These are phyloP conservation scores for Malurus splendens DNA, from an alignment of 2,797 vertebrate species.

Conservation along the genomic window DNA sequence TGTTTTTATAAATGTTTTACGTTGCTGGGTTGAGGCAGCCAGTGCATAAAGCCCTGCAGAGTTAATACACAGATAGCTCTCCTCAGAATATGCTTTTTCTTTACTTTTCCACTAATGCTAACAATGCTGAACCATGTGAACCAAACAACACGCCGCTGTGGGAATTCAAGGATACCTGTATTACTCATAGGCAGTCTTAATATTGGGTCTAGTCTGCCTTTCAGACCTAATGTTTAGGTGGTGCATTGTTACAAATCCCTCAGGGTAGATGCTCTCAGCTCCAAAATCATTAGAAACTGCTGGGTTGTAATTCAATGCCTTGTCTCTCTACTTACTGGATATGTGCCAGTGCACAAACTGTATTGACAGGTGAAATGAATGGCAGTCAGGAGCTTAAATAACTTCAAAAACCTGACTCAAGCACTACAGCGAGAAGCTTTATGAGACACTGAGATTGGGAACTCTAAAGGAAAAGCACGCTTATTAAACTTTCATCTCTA, in stretches of 20 bases:
- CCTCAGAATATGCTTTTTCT: not conserved
- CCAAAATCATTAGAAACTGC: not conserved
- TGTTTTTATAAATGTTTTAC: not conserved
- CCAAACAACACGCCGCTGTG: not conserved
- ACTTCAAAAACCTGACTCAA: not conserved
- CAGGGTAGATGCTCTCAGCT: not conserved
- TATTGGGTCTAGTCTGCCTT: rapidly evolving
- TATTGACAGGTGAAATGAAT: not conserved
- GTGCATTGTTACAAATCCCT: not conserved
- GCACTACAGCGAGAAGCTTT: not conserved
- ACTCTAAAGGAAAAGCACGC: not conserved
- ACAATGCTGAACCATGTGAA: not conserved
- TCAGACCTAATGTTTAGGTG: not conserved
- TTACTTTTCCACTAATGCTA: not conserved
- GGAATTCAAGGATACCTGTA: not conserved
- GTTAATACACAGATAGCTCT: not conserved
- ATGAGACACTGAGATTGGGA: not conserved
- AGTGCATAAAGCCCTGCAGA: not conserved
- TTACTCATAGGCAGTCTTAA: not conserved
- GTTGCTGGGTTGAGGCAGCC: not conserved
- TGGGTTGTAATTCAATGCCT: not conserved
- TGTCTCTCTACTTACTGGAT: not conserved
- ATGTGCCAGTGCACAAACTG: not conserved
- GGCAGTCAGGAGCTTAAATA: not conserved
- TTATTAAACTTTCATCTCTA: not conserved